Base-by-base conservation (phyloP, 2,888 invertebrate species). In the Trissolcus brochymenae region DNA sequence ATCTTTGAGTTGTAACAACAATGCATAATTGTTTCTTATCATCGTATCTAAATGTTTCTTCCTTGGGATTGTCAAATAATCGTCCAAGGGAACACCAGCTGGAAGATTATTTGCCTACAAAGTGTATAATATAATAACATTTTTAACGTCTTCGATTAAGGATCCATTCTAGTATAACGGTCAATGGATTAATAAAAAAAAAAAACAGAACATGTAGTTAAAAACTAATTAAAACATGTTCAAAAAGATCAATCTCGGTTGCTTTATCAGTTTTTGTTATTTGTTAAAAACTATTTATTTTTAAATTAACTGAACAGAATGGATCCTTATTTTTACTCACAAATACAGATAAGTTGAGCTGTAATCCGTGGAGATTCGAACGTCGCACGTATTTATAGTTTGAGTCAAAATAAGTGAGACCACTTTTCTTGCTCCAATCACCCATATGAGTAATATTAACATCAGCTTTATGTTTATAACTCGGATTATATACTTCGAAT, bases 11-110 rank as follows among this genome's bases (percentile, higher is more conserved):
- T 92, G 91, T 77, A 92, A 84, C 9, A 93, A 85, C 1, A 92
- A 90, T 71, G 90, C 92, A 85, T 91, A 93, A 86, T 93, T 93
- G 83, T 92, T 91, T 81, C 93, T 91, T 84, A 92, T 91, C 90
- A 93, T 90, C 0, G 93, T 91, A 87, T 94, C 93, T 19, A 92
- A 89, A 82, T 92, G 90, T 25, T 90, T 88, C 62, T 91, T 89
- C 19, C 88, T 88, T 4, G 91, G 90, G 59, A 89, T 89, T 19
- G 88, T 90, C 51, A 92, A 86, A 80, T 92, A 93, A 60, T 83
- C 84, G 53, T 81, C 71, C 7, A 84, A 80, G 74, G 84, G 81
- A 0, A 81, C 76, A 25, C 62, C 46, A n/a, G 83, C 79, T 4
- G 81, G 64, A 7, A 6, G 41, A 53, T 75, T 83, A 74, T 57